Base-by-base conservation (phyloP, 2,113 vertebrate genomes). In the Vidua chalybeata region DNA sequence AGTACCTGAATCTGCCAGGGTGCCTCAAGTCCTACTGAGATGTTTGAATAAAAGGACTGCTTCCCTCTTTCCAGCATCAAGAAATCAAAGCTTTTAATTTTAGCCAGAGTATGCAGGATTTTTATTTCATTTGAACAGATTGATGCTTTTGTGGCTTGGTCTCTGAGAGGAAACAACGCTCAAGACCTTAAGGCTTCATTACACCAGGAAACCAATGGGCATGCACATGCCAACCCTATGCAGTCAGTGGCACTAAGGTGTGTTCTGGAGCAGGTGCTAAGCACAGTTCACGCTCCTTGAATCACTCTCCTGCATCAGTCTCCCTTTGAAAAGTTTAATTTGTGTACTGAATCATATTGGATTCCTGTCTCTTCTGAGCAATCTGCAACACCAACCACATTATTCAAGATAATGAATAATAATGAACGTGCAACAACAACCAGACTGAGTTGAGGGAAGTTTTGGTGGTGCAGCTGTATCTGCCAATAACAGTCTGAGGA, bases 151-250 rank as follows among this genome's bases (percentile, higher is more conserved):
- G 39, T 73, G 30, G 15, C 16, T 77, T 49, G n/a, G 8, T 59
- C 49, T 80, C 54, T 49, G 48, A 72, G 48, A 45, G 27, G 45
- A 67, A 79, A 41, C 13, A 58, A 1, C 24, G 27, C 14, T 87
- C 23, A n/a, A 74, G 64, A 61, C 5, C 19, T 68, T 72, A 46
- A 77, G 35, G 20, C 35, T 73, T 72, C 15, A 16, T 56, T 69
- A 8, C 23, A 30, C 15, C 35, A 39, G 48, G 33, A 61, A 56
- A 68, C 7, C 78, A 52, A 6, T 20, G 23, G n/a, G 7, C 27
- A 10, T 10, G 31, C 16, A 37, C 39, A 41, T 0, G 0, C 21
- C 37, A 72, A 1, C 7, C 10, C 10, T 45, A 1, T 41, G 41
- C 37, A 52, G 51, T 81, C 35, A 30, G n/a, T 22, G 64, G 45